Percentiles rank a stretch among this genome's conserved stretches.
Evolutionary conservation across 2,797 vertebrate species (phyloP).

Genomic region (Typhlichthys eigenmanni): DNA sequence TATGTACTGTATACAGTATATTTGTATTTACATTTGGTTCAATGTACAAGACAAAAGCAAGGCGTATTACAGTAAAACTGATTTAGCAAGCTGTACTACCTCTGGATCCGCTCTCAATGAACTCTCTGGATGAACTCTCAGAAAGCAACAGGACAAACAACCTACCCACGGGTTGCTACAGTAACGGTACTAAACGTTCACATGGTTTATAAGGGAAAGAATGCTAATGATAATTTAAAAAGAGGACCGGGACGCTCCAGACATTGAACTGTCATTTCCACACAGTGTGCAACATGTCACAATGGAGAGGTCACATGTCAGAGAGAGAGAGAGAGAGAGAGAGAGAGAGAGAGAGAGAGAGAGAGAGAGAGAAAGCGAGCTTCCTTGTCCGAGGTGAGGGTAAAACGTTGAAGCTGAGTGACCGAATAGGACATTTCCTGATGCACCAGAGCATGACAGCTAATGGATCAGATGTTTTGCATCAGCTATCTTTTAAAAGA

Average conservation of each 20-base stretch:
- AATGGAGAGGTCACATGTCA: conserved; percentile 59
- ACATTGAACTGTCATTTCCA: conserved; percentile 23
- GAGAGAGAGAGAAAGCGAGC: conserved; percentile 28
- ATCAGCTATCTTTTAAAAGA: conserved; percentile 26
- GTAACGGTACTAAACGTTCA: conserved; percentile 34
- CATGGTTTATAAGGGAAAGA: conserved; percentile 20
- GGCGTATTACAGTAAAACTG: conserved; percentile 38
- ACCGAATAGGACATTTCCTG: conserved; percentile 6
- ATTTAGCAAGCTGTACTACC: conserved; percentile 15
- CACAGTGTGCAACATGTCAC: conserved; percentile 50
- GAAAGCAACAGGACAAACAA: too few relatives aligned
- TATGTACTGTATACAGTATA: conserved; percentile 63
- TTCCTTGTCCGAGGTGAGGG: conserved; percentile 32
- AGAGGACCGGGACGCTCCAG: conserved; percentile 13
- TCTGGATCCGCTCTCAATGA: not conserved
- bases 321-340: conserved; percentile 34
- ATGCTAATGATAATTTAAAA: conserved; percentile 23
- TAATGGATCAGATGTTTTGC: conserved; percentile 41
- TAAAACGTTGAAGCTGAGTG: conserved; percentile 26
- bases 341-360: conserved; percentile 25
- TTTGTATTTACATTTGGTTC: conserved; percentile 72
- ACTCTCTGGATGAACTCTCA: too few relatives aligned
- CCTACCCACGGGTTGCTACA: too few relatives aligned
- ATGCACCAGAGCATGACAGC: conserved; percentile 26
- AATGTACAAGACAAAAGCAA: conserved; percentile 71